These are phyloP conservation scores for Enchytraeus crypticus DNA, from an alignment of 2,888 invertebrate species.

Conservation along the genomic window DNA sequence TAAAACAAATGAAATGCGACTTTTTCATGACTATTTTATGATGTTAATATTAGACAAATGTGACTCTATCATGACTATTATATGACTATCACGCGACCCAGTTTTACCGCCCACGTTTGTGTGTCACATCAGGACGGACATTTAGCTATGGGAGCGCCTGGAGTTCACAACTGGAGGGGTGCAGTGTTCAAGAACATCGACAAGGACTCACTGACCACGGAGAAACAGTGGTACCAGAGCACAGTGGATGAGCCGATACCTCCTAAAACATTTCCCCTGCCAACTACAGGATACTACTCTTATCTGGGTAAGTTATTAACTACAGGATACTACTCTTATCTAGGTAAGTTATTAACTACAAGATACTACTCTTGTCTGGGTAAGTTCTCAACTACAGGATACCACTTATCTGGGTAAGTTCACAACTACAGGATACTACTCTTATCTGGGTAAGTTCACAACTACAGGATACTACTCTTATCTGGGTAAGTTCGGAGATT, in stretches of 20 bases:
- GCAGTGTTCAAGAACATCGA: conserved; percentile 19
- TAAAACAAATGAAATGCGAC: too few species aligned
- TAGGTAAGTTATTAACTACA: not conserved
- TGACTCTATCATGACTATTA: too few species aligned
- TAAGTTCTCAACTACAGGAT: too few species aligned
- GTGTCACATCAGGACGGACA: conserved; percentile 58
- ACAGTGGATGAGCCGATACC: conserved; percentile 4
- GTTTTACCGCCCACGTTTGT: too few species aligned
- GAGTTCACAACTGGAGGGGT: conserved; percentile 85
- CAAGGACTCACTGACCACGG: not conserved
- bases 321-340: not conserved
- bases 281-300: conserved; percentile 14
- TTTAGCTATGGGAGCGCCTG: conserved; percentile 79
- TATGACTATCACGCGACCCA: too few species aligned
- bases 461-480: too few species aligned
- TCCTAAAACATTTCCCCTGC: not conserved
- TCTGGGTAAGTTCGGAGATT: too few species aligned
- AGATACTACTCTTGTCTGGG: too few species aligned
- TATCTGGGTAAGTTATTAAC: conserved; percentile 11
- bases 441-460: conserved; percentile 13
- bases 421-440: conserved; percentile 10
- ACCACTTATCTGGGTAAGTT: too few species aligned
- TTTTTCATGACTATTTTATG: too few species aligned
- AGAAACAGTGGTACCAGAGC: conserved; percentile 9
- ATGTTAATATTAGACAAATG: too few species aligned